phyloP scores from a whole-genome alignment of 1,140 invertebrate species.

The Capitella teleta region DNA sequence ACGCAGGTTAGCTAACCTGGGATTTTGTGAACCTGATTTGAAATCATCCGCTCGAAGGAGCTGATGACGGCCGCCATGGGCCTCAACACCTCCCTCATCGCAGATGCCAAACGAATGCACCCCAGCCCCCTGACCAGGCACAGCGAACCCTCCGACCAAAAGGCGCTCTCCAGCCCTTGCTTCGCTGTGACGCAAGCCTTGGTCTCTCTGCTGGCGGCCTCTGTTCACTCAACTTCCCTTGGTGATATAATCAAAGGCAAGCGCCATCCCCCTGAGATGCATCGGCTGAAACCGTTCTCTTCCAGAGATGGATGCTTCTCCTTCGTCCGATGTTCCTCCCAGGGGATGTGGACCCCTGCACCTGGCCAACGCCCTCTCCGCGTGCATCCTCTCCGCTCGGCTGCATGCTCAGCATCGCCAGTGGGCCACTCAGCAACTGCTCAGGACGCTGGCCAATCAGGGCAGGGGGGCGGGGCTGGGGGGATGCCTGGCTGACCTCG shows the following conservation, averaged over 20 bases:
- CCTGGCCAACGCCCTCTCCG: slow-evolving; percentile 53
- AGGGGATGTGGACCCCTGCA: slow-evolving; percentile 46
- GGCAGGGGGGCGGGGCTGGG: background rate
- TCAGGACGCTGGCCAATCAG: slow-evolving; percentile 26
- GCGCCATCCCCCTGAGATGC: too few species aligned
- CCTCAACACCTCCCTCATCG: slow-evolving; percentile 18
- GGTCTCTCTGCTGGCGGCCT: slow-evolving; percentile 49
- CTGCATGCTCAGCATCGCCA: slow-evolving; percentile 45
- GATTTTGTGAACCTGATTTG: too few species aligned
- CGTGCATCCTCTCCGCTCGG: slow-evolving; percentile 49
- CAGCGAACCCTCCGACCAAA: slow-evolving; percentile 2
- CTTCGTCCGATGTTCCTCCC: too few species aligned
- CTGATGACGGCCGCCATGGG: slow-evolving; percentile 46
- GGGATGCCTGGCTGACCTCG: slow-evolving; percentile 25
- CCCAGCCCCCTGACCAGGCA: slow-evolving; percentile 4
- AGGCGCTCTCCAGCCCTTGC: slow-evolving; percentile 22
- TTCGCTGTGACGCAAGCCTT: slow-evolving; percentile 54
- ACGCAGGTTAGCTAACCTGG: slow-evolving; percentile 47
- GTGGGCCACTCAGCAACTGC: slow-evolving; percentile 54
- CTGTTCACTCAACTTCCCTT: too few species aligned
- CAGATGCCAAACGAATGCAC: background rate
- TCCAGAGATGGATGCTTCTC: too few species aligned
- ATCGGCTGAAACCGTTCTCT: too few species aligned
- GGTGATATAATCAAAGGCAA: too few species aligned
- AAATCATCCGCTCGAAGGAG: slow-evolving; percentile 41